Conservation (phyloP, 2,888 invertebrate genomes). For the Autographa pulchrina region DNA sequence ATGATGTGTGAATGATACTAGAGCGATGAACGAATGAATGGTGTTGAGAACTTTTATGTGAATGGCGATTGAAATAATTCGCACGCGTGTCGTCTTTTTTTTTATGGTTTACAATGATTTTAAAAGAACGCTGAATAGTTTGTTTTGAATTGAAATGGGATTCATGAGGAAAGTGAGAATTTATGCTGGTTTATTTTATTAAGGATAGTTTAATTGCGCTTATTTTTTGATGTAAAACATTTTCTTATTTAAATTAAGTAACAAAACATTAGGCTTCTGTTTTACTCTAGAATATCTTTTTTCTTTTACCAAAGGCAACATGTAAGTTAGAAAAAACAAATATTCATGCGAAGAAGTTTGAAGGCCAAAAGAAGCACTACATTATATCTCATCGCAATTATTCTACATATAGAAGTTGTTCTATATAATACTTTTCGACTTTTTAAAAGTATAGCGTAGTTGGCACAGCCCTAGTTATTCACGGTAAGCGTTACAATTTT, state of each 20-base stretch:
- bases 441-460: background rate
- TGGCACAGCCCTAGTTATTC: background rate
- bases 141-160: background rate
- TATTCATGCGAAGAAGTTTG: too few relatives aligned
- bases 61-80: constrained; percentile 30
- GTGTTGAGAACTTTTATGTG: constrained; percentile 28
- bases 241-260: background rate
- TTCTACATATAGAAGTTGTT: too few relatives aligned
- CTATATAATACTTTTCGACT: too few relatives aligned
- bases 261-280: too few relatives aligned
- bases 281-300: background rate
- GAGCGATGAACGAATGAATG: constrained; percentile 37
- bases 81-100: constrained; percentile 30
- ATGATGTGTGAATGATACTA: constrained; percentile 61
- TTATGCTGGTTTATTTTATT: background rate
- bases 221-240: background rate
- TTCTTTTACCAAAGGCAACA: background rate
- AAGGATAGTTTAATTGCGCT: background rate
- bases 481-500: background rate
- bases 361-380: too few relatives aligned
- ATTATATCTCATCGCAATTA: too few relatives aligned
- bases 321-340: background rate
- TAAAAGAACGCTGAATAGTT: constrained; percentile 16
- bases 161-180: background rate
- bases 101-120: constrained; percentile 30